These are phyloP conservation scores for Berghia stephanieae DNA, from an alignment of 1,140 invertebrate genomes.

Conservation along the genomic window DNA sequence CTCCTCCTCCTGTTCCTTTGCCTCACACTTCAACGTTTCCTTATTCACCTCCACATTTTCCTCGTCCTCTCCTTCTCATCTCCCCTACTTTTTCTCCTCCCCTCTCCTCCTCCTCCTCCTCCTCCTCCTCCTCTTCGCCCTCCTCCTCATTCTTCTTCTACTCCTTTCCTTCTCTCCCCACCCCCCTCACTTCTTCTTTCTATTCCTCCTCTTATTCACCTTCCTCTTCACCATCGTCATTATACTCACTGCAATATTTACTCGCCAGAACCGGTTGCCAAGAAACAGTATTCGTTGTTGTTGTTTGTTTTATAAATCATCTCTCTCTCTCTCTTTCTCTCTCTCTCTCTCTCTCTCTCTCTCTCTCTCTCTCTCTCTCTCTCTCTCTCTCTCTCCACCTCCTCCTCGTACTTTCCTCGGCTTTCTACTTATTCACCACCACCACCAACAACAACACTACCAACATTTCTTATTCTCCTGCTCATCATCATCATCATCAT, in stretches of 20 bases:
- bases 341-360: neutral
- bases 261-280: no score
- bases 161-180: neutral
- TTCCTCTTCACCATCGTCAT: no score
- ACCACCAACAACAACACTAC: constrained; percentile 14
- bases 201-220: neutral
- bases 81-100: neutral
- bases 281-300: no score
- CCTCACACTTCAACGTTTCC: neutral
- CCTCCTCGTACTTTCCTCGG: neutral
- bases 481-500: constrained; percentile 28
- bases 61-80: neutral
- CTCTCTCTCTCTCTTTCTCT: neutral
- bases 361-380: neutral
- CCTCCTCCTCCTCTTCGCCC: neutral
- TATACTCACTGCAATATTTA: no score
- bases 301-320: neutral
- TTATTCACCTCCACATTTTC: neutral
- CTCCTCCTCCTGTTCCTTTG: neutral
- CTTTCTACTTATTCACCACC: neutral
- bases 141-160: neutral
- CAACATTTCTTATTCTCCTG: constrained; percentile 26
- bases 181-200: neutral
- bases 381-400: neutral
- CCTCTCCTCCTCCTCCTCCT: neutral